Conservation (phyloP, 1,140 invertebrate species). For the Pseudomyrmex sp. region DNA sequence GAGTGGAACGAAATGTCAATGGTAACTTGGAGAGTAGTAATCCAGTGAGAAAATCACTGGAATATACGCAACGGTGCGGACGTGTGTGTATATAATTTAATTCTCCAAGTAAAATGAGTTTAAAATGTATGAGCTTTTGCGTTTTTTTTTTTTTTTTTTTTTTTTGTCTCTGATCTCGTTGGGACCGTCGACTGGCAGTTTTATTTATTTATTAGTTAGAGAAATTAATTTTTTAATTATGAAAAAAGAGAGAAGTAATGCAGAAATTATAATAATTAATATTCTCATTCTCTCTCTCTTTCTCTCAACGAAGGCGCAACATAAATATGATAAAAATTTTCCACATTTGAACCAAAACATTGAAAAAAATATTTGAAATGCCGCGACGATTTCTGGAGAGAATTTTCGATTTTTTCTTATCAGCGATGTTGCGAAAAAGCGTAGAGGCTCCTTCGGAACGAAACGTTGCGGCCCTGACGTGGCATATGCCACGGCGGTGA, state of each 20-base stretch:
- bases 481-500: slow-evolving; percentile 73
- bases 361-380: neutral
- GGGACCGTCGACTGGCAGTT: too few species aligned
- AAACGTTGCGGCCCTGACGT: slow-evolving; percentile 69
- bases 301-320: too few species aligned
- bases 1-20: slow-evolving; percentile 29
- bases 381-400: neutral
- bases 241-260: too few species aligned
- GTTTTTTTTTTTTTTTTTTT: neutral
- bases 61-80: neutral
- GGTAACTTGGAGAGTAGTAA: neutral
- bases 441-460: slow-evolving; percentile 25
- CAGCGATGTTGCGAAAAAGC: slow-evolving; percentile 24
- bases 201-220: too few species aligned
- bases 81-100: neutral
- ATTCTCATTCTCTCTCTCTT: too few species aligned
- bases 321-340: too few species aligned
- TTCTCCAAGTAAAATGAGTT: neutral
- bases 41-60: neutral
- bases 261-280: too few species aligned
- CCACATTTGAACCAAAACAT: too few species aligned
- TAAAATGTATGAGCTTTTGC: neutral
- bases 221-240: too few species aligned
- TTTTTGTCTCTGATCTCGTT: neutral
- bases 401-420: neutral